Evolutionary conservation across 2,888 invertebrate genomes (phyloP), one percentile per base, ranked within the genome.

Genomic region (Brachylomia viminalis): DNA sequence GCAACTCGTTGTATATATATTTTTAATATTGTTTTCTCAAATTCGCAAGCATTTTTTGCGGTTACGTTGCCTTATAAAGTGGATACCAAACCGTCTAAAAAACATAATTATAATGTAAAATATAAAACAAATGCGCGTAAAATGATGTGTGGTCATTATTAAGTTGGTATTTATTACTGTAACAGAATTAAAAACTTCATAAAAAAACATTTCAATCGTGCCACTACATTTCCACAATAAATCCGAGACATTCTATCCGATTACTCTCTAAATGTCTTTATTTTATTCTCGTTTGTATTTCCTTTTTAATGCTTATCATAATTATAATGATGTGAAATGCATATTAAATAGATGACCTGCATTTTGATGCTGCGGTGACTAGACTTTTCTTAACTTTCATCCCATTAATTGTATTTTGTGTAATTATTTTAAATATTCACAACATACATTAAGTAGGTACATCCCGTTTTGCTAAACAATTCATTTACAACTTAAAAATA

Each of bases 341-440:
- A 82, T 75, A 92, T 91, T 85, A 88, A 88, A 90, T 87, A 90
- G 82, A 90, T 87, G 88, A 90, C 90, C 89, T 90, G 89, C 88
- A 87, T 89, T 83, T 87, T 88, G 94, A 95, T 94, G 94, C 93
- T 93, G 94, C 91, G 92, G 93, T 95, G 95, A 95, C 95, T 95
- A 95, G 95, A 95, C 90, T 90, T 92, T 87, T 89, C 88, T 85
- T 87, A 82, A 77, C 85, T 88, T 87, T 84, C 87, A 90, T 90
- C 78, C 89, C 87, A 75, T 78, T 79, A 79, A 82, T 77, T 69
- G 75, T 78, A 72, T 52, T 82, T 69, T 73, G 70, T 86, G 83
- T 79, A 59, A 86, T 81, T 77, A 83, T 77, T 85, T 84, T 42
- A 86, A 86, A 85, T 89, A 86, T 87, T 89, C 87, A 89, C 83